Percentiles rank a stretch among this genome's conserved stretches.
These are phyloP conservation scores for Drosophila melanica DNA, from an alignment of 1,140 invertebrate species.

Conservation along the genomic window DNA sequence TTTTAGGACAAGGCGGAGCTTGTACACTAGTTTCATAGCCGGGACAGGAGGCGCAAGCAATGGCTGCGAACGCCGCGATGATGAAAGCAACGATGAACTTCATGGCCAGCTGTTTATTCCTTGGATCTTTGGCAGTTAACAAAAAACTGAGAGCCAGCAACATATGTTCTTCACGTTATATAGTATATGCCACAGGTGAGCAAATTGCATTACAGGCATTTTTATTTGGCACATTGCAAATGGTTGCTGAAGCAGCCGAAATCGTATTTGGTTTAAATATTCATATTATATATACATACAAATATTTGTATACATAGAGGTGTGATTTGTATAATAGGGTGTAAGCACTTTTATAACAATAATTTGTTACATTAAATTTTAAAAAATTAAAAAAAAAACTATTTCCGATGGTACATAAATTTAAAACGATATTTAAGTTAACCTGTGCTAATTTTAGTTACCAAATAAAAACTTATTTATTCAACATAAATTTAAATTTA, in stretches of 20 bases:
- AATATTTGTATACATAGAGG: neutral
- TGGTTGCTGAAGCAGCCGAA: neutral
- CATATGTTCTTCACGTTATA: conserved; percentile 1
- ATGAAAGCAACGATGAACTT: conserved; percentile 33
- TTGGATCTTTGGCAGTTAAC: neutral
- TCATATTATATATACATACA: too few species aligned
- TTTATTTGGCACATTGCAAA: neutral
- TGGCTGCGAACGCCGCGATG: conserved; percentile 18
- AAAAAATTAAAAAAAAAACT: too few species aligned
- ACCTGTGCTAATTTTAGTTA: too few species aligned
- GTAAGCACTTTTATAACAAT: neutral
- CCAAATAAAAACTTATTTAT: too few species aligned
- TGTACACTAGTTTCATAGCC: conserved; percentile 27
- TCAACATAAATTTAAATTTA: too few species aligned
- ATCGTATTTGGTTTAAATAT: neutral
- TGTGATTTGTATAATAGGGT: too few species aligned
- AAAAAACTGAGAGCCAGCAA: conserved; percentile 1
- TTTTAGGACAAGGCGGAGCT: conserved; percentile 67
- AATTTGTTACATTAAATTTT: too few species aligned
- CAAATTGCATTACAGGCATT: conserved; percentile 1
- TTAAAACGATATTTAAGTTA: too few species aligned
- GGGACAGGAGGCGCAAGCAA: conserved; percentile 31
- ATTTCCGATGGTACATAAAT: too few species aligned
- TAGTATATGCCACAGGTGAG: neutral
- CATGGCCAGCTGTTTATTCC: conserved; percentile 33